phyloP scores from a whole-genome alignment of 2,888 invertebrate species.

The Ormyrus rosae region DNA sequence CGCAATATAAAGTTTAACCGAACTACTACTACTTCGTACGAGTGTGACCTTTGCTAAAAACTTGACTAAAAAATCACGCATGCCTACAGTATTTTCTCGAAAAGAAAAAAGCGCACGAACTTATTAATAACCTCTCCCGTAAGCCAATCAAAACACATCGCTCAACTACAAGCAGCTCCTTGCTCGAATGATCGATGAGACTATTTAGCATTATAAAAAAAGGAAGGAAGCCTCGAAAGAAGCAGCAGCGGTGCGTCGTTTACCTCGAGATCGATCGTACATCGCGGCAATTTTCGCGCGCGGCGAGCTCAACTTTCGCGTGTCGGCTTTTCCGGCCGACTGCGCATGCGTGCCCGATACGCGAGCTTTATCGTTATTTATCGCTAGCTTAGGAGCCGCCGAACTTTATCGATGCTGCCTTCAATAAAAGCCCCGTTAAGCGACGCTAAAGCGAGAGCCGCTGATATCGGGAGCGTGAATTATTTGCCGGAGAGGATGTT shows the following conservation, averaged over 20 bases:
- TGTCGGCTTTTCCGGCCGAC: not conserved
- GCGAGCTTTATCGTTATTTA: constrained; percentile 17
- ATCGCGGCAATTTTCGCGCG: not conserved
- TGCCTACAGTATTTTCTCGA: too few relatives aligned
- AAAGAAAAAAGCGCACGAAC: too few relatives aligned
- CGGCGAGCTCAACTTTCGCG: constrained; percentile 4
- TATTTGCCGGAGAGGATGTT: not conserved
- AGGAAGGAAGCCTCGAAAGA: not conserved
- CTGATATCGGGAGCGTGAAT: constrained; percentile 18
- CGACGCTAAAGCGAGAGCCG: constrained; percentile 6
- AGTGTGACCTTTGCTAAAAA: too few relatives aligned
- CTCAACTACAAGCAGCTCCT: not conserved
- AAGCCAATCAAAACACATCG: constrained; percentile 6
- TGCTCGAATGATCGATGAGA: constrained; percentile 28
- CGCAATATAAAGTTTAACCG: too few relatives aligned
- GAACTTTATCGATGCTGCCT: constrained; percentile 37
- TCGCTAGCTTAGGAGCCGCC: constrained; percentile 1
- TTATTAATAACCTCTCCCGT: too few relatives aligned
- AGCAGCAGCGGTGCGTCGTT: not conserved
- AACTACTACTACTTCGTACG: too few relatives aligned
- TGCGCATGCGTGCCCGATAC: not conserved
- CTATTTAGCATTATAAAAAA: not conserved
- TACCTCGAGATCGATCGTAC: not conserved
- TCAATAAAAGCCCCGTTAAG: constrained; percentile 32
- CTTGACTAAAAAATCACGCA: too few relatives aligned